Conservation (phyloP, 53 echinoderm and acorn worm genomes). For the Holothuria leucospilota region DNA sequence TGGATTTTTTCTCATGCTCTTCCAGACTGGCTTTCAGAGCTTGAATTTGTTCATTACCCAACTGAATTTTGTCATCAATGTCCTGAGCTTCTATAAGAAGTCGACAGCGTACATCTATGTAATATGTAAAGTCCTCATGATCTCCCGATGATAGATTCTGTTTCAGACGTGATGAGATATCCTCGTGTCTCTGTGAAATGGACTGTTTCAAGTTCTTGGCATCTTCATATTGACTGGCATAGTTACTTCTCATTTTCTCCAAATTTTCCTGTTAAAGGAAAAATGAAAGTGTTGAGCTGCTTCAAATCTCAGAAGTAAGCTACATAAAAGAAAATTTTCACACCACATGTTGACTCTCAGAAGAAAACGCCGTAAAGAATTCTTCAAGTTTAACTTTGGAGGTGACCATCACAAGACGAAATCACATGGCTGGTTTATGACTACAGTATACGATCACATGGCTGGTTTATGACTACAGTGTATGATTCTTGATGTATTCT, state of each 20-base stretch:
- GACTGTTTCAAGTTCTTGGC: constrained; percentile 92
- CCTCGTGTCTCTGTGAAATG: constrained; percentile 72
- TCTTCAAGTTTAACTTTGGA: too few relatives aligned
- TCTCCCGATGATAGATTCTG: constrained; percentile 72
- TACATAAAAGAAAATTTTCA: too few relatives aligned
- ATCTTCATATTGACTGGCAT: constrained; percentile 77
- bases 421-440: too few relatives aligned
- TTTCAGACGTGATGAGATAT: constrained; percentile 75
- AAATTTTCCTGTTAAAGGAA: constrained; percentile 63
- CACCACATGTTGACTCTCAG: too few relatives aligned
- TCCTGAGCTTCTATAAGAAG: constrained; percentile 82
- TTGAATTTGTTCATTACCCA: constrained; percentile 92
- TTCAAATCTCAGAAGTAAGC: too few relatives aligned
- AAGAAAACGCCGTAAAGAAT: too few relatives aligned
- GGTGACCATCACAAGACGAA: too few relatives aligned
- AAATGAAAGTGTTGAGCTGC: too few relatives aligned
- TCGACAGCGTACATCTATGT: constrained; percentile 64
- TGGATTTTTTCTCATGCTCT: constrained; percentile 39
- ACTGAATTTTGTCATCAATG: constrained; percentile 80
- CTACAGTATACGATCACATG: too few relatives aligned
- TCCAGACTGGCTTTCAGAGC: constrained; percentile 79
- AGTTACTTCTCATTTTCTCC: constrained; percentile 74
- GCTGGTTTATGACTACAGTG: too few relatives aligned
- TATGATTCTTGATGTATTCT: too few relatives aligned
- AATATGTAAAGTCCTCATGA: constrained; percentile 87